Evolutionary conservation across 2,113 vertebrate species (phyloP).

Genomic region (Emydocephalus ijimae): DNA sequence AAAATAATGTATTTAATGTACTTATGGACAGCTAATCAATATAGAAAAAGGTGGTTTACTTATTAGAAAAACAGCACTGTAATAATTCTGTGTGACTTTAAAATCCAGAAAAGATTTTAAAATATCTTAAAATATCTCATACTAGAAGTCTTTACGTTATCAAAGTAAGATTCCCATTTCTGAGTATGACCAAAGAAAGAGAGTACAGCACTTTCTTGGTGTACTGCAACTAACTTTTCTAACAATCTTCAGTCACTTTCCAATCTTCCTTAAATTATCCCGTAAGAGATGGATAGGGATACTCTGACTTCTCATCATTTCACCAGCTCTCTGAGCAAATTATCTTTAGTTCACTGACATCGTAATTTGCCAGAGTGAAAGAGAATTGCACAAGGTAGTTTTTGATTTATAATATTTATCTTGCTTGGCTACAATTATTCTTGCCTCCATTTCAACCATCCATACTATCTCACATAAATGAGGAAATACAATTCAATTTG

Average conservation of each 20-base stretch:
- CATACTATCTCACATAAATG: slow-evolving; percentile 48
- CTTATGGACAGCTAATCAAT: neutral
- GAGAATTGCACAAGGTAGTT: slow-evolving; percentile 53
- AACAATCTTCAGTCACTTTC: slow-evolving; percentile 27
- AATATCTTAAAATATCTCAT: neutral
- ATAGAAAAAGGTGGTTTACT: neutral
- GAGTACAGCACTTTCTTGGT: neutral
- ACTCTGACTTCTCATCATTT: slow-evolving; percentile 36
- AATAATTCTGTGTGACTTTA: neutral
- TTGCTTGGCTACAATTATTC: slow-evolving; percentile 64
- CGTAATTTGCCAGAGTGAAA: slow-evolving; percentile 66
- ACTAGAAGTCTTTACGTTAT: slow-evolving; percentile 20
- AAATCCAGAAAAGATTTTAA: slow-evolving; percentile 10
- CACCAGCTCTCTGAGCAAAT: slow-evolving; percentile 49
- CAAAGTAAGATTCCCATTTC: slow-evolving; percentile 15
- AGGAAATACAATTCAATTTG: slow-evolving; percentile 64
- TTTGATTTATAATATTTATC: slow-evolving; percentile 63
- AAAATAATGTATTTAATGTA: neutral
- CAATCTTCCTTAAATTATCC: slow-evolving; percentile 40
- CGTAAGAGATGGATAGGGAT: neutral
- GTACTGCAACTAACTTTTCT: slow-evolving; percentile 22
- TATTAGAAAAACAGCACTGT: neutral
- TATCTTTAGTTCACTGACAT: slow-evolving; percentile 57
- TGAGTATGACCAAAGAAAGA: neutral
- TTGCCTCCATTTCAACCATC: slow-evolving; percentile 47